These are phyloP conservation scores for Acleris sparsana DNA, from an alignment of 2,888 invertebrate genomes.

Conservation along the genomic window DNA sequence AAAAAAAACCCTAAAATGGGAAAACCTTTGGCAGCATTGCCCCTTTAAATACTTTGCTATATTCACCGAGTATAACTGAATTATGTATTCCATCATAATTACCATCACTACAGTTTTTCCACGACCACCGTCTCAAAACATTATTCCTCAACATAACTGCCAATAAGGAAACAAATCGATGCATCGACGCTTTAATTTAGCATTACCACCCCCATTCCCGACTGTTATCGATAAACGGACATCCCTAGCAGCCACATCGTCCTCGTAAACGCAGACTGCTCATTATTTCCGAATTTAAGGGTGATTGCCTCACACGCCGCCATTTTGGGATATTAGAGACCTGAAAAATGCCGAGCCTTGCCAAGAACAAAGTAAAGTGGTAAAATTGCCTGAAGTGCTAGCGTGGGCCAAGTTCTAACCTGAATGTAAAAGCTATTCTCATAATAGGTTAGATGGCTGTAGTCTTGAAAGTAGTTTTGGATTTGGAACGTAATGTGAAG, in stretches of 20 bases:
- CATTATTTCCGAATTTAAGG: conserved; percentile 71
- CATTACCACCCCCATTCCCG: neutral
- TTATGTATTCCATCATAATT: too few relatives aligned
- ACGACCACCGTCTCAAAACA: too few relatives aligned
- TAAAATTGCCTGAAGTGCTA: neutral
- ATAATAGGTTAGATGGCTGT: neutral
- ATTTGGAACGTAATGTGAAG: too few relatives aligned
- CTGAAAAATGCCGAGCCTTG: conserved; percentile 14
- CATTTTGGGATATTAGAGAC: conserved; percentile 49
- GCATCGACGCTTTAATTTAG: too few relatives aligned
- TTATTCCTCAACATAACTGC: too few relatives aligned
- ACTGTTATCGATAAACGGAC: conserved; percentile 37
- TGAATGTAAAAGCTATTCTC: neutral
- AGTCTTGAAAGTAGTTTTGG: too few relatives aligned
- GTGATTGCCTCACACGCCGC: conserved; percentile 60
- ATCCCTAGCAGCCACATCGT: conserved; percentile 48
- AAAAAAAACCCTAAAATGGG: too few relatives aligned
- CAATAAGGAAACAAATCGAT: too few relatives aligned
- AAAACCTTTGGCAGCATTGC: too few relatives aligned
- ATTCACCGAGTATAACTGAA: too few relatives aligned
- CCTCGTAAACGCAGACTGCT: conserved; percentile 62
- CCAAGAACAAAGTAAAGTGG: conserved; percentile 7
- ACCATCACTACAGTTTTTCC: too few relatives aligned
- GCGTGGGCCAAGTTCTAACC: neutral
- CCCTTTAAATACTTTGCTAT: too few relatives aligned